Base-by-base conservation (phyloP, 2,797 vertebrate genomes). In the Anabacerthia variegaticeps region DNA sequence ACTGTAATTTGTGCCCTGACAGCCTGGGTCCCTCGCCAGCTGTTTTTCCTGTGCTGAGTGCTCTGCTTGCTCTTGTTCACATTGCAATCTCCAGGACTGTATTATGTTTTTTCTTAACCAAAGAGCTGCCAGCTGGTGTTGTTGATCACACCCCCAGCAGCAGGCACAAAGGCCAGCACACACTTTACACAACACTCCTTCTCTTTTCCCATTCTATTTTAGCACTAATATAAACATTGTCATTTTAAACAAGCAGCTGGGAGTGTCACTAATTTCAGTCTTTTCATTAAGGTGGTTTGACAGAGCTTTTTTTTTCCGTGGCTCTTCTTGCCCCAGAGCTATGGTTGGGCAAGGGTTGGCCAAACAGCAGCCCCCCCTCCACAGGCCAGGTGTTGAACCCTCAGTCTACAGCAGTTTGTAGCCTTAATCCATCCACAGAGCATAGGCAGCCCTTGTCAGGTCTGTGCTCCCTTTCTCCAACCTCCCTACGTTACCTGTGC, bases 81-180 rank as follows among this genome's bases (percentile, higher is more conserved):
- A 72, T 58, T 81, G 92, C 89, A 91, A 68, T 92, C 87, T 96
- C 82, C 85, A 96, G 88, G 93, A 95, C 73, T 85, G 79, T 49
- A 72, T 93, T 93, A 14, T 94, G 89, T 85, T 87, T 96, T 95
- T 95, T 41, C 93, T 96, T 95, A 95, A 91, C 95, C 93, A 75
- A 95, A 97, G 96, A 95, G 94, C 95, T 97, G 92, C 95, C 97
- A 97, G 97, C 97, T 97, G 97, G 95, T 97, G 95, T 90, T 95
- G 84, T 95, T 94, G 96, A 97, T 96, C 94, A 95, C 94, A 93
- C 80, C 77, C 93, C 78, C 88, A 95, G 79, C 77, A 96, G 85
- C 88, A 88, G 67, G 80, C 88, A 95, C 94, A 97, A 97, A 97
- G 96, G 95, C 95, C 96, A 96, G 81, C 76, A 51, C 76, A 95